Conservation (phyloP, 1,140 invertebrate species). For the Idris sp. region DNA sequence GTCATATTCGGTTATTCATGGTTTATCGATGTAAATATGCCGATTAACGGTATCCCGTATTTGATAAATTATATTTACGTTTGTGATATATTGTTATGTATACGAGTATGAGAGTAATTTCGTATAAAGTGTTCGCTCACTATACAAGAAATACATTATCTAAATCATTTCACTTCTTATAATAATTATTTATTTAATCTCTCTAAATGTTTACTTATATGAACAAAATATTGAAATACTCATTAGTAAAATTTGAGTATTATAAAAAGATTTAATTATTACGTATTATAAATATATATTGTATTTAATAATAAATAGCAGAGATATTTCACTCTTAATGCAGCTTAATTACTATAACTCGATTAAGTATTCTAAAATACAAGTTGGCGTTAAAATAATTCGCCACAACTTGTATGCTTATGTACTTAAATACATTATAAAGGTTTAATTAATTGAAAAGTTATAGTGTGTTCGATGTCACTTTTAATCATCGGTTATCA, state of each 20-base stretch:
- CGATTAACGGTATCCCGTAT: conserved; percentile 33
- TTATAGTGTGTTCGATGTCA: conserved; percentile 14
- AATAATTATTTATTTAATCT: too few species aligned
- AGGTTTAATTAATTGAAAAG: conserved; percentile 9
- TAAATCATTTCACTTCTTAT: too few species aligned
- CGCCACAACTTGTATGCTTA: conserved; percentile 3
- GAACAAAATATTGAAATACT: too few species aligned
- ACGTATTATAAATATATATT: too few species aligned
- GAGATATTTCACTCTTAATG: background rate
- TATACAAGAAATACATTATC: too few species aligned
- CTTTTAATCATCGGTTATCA: conserved; percentile 14
- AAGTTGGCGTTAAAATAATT: conserved; percentile 21
- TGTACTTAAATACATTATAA: too few species aligned
- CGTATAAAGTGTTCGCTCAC: too few species aligned
- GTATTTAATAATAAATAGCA: too few species aligned
- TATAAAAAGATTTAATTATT: too few species aligned
- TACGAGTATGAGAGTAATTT: too few species aligned
- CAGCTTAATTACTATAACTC: conserved; percentile 18
- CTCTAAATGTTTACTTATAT: too few species aligned
- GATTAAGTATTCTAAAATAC: background rate
- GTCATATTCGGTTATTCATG: conserved; percentile 33
- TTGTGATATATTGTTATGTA: conserved; percentile 33
- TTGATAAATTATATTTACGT: conserved; percentile 32
- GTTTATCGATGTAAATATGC: conserved; percentile 21
- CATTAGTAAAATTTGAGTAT: too few species aligned